Base-by-base conservation (phyloP, 2,797 vertebrate genomes). In the Manis crassicaudata region DNA sequence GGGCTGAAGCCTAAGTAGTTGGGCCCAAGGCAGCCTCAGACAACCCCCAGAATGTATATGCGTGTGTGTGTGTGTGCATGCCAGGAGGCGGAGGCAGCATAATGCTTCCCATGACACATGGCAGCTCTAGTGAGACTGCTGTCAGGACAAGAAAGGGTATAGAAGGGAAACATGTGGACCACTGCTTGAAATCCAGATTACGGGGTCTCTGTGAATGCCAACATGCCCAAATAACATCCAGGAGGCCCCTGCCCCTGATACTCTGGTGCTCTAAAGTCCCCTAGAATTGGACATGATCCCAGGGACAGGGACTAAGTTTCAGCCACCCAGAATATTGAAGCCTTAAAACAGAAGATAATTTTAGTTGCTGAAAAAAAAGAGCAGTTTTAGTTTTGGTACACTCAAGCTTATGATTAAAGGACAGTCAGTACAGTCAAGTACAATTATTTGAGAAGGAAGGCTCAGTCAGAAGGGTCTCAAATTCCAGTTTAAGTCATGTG, bases 271-370 rank as follows among this genome's bases (percentile, higher is more conserved):
- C 52, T 17, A 54, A n/a, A 65, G 23, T 46, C 72, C 76, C 29
- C n/a, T 58, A 1, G 25, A 29, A 43, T 0, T 77, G 5, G 54
- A 79, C 27, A 67, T 7, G 7, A 17, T 58, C 35, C 23, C 11
- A 27, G 29, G 82, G 40, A 86, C 63, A 77, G 14, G 73, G 67
- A 62, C 40, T 91, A 27, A 0, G 4, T 63, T 77, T 60, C 52
- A 62, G 80, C 68, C 14, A 70, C 58, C 20, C 75, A 80, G 72
- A 58, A 63, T 86, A 68, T 8, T 35, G 77, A 88, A 72, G 35
- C 43, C 52, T 82, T 35, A 67, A 92, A 89, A 56, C 2, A 89
- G 84, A 96, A 96, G 92, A 56, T 1, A 62, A 62, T 60, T 68
- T 65, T 63, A 81, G 50, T 77, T 46, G 13, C 5, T 91, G 56